Conservation (phyloP, 2,888 invertebrate genomes). For the Stenoptilia bipunctidactyla region DNA sequence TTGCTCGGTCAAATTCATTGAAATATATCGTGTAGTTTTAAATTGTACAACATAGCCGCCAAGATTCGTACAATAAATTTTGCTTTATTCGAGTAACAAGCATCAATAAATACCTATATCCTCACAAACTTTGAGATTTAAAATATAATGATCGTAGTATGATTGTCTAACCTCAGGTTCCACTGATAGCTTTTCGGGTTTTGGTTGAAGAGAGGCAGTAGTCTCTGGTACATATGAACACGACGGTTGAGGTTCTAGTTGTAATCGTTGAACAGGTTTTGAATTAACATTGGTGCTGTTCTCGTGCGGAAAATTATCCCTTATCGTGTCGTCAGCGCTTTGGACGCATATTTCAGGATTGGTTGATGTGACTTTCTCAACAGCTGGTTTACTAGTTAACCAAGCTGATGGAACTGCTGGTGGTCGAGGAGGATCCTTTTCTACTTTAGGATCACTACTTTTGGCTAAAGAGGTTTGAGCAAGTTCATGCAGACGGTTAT, state of each 20-base stretch:
- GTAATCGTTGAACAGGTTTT: conserved; percentile 18
- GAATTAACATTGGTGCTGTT: conserved; percentile 29
- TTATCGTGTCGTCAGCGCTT: conserved; percentile 20
- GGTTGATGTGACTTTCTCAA: conserved; percentile 20
- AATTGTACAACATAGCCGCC: too few species aligned
- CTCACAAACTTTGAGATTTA: too few species aligned
- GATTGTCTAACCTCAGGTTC: conserved; percentile 63
- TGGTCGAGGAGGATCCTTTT: conserved; percentile 34
- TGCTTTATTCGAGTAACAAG: too few species aligned
- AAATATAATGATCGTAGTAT: neutral
- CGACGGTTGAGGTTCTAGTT: conserved; percentile 45
- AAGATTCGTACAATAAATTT: too few species aligned
- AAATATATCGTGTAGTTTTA: too few species aligned
- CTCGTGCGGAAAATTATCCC: conserved; percentile 26
- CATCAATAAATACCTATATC: too few species aligned
- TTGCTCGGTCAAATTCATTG: too few species aligned
- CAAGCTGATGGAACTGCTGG: conserved; percentile 58
- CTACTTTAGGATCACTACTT: conserved; percentile 14
- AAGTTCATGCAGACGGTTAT: too few species aligned
- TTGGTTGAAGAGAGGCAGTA: conserved; percentile 33
- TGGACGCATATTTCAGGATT: conserved; percentile 44
- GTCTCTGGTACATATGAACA: conserved; percentile 23
- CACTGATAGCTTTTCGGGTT: conserved; percentile 46
- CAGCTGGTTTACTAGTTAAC: conserved; percentile 25
- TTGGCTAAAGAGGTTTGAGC: conserved; percentile 2